A percentile compares a stretch with the other conserved stretches of the same genome.
Conservation (phyloP, 1,140 invertebrate species). For the Drosophila setifemur region DNA sequence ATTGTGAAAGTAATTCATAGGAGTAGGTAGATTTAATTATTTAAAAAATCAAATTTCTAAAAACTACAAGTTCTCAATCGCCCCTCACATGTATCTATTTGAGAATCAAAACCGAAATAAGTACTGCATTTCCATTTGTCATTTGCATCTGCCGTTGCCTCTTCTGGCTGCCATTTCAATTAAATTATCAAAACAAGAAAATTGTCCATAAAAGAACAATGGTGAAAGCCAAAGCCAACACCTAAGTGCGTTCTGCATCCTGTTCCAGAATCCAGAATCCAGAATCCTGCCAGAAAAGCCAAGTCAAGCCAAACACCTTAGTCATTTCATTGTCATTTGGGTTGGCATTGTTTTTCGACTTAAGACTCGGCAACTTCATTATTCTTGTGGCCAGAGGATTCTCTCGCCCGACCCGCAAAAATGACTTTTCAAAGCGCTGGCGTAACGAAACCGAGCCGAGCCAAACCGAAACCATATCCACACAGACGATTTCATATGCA, state of each 20-base stretch:
- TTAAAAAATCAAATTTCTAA: neutral
- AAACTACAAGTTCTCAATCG: neutral
- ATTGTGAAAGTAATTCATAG: too few relatives aligned
- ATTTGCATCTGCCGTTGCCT: slow-evolving; percentile 18
- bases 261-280: neutral
- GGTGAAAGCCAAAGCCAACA: slow-evolving; percentile 35
- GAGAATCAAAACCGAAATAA: slow-evolving; percentile 48
- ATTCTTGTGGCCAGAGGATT: slow-evolving; percentile 64
- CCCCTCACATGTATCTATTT: neutral
- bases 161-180: slow-evolving; percentile 61
- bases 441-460: slow-evolving; percentile 54
- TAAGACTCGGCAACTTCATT: slow-evolving; percentile 76
- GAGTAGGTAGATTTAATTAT: too few relatives aligned
- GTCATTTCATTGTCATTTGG: slow-evolving; percentile 55
- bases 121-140: slow-evolving; percentile 55
- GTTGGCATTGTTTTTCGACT: slow-evolving; percentile 65
- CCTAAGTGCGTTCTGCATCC: slow-evolving; percentile 66
- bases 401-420: slow-evolving; percentile 26
- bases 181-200: slow-evolving; percentile 76
- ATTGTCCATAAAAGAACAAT: slow-evolving; percentile 43
- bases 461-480: slow-evolving; percentile 4
- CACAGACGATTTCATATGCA: slow-evolving; percentile 75
- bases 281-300: slow-evolving; percentile 16
- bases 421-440: slow-evolving; percentile 77
- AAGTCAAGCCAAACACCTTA: slow-evolving; percentile 50